Conservation (phyloP, 2,113 vertebrate species). For the Spea multiplicata region DNA sequence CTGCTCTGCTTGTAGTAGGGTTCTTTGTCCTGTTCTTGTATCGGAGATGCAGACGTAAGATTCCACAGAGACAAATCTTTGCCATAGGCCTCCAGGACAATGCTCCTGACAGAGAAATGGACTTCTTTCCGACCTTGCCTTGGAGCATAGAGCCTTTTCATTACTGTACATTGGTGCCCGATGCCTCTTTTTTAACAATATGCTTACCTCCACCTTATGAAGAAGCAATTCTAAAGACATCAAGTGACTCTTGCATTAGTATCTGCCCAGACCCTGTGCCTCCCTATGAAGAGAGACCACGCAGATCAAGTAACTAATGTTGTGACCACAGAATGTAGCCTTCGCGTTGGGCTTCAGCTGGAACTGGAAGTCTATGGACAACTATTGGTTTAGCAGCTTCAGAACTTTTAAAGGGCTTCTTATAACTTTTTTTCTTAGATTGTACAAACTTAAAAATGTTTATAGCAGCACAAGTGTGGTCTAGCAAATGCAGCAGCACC, state of each 20-base stretch:
- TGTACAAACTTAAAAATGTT: conserved; percentile 9
- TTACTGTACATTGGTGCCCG: conserved; percentile 58
- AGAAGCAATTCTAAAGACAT: conserved; percentile 73
- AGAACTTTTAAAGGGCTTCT: conserved; percentile 16
- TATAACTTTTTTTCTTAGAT: conserved; percentile 4
- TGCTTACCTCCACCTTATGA: conserved; percentile 79
- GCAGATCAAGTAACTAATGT: conserved; percentile 44
- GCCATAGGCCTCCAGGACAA: conserved; percentile 72
- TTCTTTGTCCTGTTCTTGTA: conserved; percentile 71
- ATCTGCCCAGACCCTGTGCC: conserved; percentile 51
- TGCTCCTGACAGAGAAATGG: conserved; percentile 28
- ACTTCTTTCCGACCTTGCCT: conserved; percentile 54
- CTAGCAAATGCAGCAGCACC: too few relatives aligned
- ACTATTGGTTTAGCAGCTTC: conserved; percentile 14
- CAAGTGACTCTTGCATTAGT: conserved; percentile 63
- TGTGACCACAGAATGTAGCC: conserved; percentile 24
- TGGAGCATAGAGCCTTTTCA: conserved; percentile 60
- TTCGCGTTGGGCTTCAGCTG: conserved; percentile 37
- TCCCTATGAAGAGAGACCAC: conserved; percentile 52
- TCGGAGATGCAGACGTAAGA: conserved; percentile 58
- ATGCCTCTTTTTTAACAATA: conserved; percentile 64
- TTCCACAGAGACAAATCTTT: conserved; percentile 70
- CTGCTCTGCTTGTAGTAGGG: conserved; percentile 74
- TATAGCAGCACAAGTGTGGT: not conserved
- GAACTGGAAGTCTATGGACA: conserved; percentile 35